Evolutionary conservation across 2,797 vertebrate genomes (phyloP).

Genomic region (Furcifer pardalis): DNA sequence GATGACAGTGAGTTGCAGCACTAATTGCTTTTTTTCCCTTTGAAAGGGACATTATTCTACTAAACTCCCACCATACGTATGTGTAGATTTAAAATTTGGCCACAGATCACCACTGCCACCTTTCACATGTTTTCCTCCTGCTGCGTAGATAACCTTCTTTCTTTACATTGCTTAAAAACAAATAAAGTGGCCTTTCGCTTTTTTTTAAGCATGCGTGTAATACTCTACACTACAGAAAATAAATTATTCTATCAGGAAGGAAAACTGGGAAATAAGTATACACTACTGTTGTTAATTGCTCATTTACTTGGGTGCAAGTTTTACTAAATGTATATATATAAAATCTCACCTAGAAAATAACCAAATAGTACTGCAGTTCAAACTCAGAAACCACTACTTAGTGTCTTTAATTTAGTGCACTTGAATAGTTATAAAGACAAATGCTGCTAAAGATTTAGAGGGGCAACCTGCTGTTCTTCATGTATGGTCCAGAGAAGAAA

Average conservation of each 20-base stretch:
- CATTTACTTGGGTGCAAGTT: not conserved
- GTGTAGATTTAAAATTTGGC: conserved; percentile 73
- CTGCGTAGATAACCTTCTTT: conserved; percentile 49
- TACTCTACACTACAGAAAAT: not conserved
- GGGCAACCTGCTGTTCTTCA: conserved; percentile 56
- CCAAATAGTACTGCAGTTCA: conserved; percentile 1
- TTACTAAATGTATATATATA: too few species aligned
- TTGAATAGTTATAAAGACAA: conserved; percentile 23
- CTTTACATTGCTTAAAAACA: conserved; percentile 51
- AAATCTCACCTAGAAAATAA: not conserved
- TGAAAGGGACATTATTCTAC: conserved; percentile 76
- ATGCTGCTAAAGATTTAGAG: conserved; percentile 28
- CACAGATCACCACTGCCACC: conserved; percentile 64
- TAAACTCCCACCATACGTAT: conserved; percentile 76
- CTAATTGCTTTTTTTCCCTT: conserved; percentile 79
- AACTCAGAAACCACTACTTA: conserved; percentile 43
- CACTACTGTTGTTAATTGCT: too few species aligned
- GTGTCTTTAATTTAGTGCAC: conserved; percentile 32
- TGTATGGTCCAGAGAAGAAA: conserved; percentile 68
- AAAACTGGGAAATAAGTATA: conserved; percentile 2
- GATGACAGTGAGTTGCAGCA: conserved; percentile 78
- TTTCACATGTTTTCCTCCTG: conserved; percentile 60
- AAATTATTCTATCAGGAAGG: conserved; percentile 27
- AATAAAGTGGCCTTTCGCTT: conserved; percentile 34
- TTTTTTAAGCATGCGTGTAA: too few species aligned